Percentiles rank a stretch among this genome's conserved stretches.
phyloP scores from a whole-genome alignment of 2,888 invertebrate genomes.

The Hanleya hanleyi region DNA sequence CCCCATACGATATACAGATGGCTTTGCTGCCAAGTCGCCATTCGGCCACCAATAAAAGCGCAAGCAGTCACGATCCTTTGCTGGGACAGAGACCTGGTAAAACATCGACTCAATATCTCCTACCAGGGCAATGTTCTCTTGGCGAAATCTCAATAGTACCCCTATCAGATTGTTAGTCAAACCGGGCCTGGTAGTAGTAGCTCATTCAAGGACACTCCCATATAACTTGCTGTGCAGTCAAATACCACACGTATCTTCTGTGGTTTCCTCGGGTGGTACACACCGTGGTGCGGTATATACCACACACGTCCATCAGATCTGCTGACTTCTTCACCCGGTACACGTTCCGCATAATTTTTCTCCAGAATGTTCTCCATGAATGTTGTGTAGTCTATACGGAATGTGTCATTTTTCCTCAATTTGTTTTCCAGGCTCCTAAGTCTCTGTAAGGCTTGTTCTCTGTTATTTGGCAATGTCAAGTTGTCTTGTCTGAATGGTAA shows the following conservation, averaged over 20 bases:
- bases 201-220: not conserved
- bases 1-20: no score
- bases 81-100: not conserved
- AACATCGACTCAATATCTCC: slow-evolving; percentile 1
- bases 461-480: slow-evolving; percentile 10
- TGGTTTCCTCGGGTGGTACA: slow-evolving; percentile 6
- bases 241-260: slow-evolving; percentile 9
- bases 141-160: not conserved
- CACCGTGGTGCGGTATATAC: slow-evolving; percentile 13
- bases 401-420: no score
- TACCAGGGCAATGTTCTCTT: not conserved
- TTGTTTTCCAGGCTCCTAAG: not conserved
- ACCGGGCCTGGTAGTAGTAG: not conserved
- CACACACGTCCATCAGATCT: slow-evolving; percentile 10
- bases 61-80: not conserved
- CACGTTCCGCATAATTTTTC: slow-evolving; percentile 1
- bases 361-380: slow-evolving; percentile 4
- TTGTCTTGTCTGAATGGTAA: slow-evolving; percentile 16
- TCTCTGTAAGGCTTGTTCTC: slow-evolving; percentile 8
- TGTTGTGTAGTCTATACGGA: no score
- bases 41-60: not conserved
- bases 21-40: not conserved
- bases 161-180: not conserved
- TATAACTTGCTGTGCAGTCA: not conserved
- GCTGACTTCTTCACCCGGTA: not conserved